Evolutionary conservation across 1,140 invertebrate species (phyloP), one percentile per base, ranked within the genome.

Genomic region (Cydia pomonella): DNA sequence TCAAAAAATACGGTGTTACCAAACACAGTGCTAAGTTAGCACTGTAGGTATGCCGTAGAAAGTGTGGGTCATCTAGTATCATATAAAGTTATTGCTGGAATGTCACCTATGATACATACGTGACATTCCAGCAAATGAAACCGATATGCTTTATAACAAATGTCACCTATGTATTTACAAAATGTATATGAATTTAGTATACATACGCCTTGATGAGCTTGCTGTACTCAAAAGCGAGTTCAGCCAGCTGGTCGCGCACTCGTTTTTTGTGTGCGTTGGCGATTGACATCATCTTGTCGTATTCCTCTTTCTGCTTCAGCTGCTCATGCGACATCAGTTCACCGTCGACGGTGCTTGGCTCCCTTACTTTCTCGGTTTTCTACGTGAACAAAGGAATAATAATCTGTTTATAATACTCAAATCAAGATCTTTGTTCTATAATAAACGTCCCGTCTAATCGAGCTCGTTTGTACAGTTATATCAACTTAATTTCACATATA

Each of bases 311-410:
- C 75, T 90, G 89, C 29, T 92, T 93, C n/a, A 92, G 80, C 69
- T 93, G 79, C 78, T 93, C 92, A 44, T 93, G 92, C 3, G 91
- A 93, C 88, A 92, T 90, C 64, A 92, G 63, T 74, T 91, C 86
- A 0, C 87, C 92, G 29, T 93, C 92, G 0, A 90, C 12, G 2
- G 89, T 91, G 75, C 88, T 87, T 1, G 84, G 85, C 66, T 91
- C 89, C 50, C 78, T 84, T 5, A 86, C 72, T 74, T 82, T 87
- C 74, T 84, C 77, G 21, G 90, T 41, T 88, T 83, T 87, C 91
- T 92, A 76, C n/a, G 75, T 90, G 63, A 50, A 63, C 75, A 69
- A 63, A 27, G 3, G 5, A 69, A 16, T 16, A 69, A 38, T 33
- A 13, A n/a, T 16, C 13, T 5, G 63, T 16, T 63, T 2, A 44